phyloP scores from a whole-genome alignment of 2,113 vertebrate genomes.

The Charina bottae region DNA sequence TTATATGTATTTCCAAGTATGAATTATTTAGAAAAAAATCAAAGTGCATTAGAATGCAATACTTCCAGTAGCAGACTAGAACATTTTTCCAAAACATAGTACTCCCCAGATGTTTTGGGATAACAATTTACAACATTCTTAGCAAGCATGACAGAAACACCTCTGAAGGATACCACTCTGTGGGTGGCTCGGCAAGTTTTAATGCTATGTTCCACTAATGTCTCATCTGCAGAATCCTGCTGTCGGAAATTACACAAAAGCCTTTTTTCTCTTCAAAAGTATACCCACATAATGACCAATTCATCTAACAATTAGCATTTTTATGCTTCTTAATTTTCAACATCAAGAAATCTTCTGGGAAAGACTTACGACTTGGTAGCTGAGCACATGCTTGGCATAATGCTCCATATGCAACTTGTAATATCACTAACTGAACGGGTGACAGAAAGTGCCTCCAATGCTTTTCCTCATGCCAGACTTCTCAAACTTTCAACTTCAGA shows the following conservation, averaged over 20 bases:
- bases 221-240: background rate
- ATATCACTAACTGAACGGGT: background rate
- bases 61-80: background rate
- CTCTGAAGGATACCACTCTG: no score
- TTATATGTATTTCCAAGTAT: background rate
- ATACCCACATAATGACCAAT: background rate
- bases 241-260: background rate
- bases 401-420: background rate
- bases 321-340: background rate
- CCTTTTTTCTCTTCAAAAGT: background rate
- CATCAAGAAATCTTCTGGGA: no score
- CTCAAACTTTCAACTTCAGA: no score
- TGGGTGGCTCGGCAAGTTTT: no score
- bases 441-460: background rate
- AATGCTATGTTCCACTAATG: background rate
- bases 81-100: background rate
- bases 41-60: background rate
- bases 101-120: background rate
- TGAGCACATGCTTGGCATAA: background rate
- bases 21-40: background rate
- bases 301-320: background rate
- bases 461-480: no score
- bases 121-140: background rate
- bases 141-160: background rate
- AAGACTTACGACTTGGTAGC: background rate